Evolutionary conservation across 2,888 invertebrate genomes (phyloP).

Genomic region (Scaptomyza reducta): DNA sequence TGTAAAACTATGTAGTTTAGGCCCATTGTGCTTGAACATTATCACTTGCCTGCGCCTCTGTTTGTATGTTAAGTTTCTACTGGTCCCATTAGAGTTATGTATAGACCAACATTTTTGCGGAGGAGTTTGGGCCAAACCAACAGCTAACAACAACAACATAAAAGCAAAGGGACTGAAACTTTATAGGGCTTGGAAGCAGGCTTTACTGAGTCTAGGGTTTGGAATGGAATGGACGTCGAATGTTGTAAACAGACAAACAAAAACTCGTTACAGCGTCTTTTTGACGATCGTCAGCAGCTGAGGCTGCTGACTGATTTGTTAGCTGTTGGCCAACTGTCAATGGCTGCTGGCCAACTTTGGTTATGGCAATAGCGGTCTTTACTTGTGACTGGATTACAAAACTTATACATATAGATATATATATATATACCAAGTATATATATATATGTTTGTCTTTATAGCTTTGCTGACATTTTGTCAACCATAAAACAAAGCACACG

Average conservation of each 20-base stretch:
- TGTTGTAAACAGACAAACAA: slow-evolving; percentile 26
- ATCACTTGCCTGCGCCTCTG: slow-evolving; percentile 1
- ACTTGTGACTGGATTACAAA: slow-evolving; percentile 62
- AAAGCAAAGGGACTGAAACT: slow-evolving; percentile 11
- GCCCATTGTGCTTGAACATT: slow-evolving; percentile 7
- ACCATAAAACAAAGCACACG: slow-evolving; percentile 51
- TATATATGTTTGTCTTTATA: slow-evolving; percentile 1
- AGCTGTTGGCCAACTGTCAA: slow-evolving; percentile 54
- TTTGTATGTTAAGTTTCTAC: neutral
- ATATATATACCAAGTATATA: slow-evolving; percentile 5
- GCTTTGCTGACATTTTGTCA: slow-evolving; percentile 71
- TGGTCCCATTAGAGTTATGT: slow-evolving; percentile 1
- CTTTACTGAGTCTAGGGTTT: slow-evolving; percentile 4
- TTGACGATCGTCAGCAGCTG: slow-evolving; percentile 38
- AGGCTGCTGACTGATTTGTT: slow-evolving; percentile 65
- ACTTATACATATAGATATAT: slow-evolving; percentile 13
- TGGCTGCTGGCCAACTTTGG: slow-evolving; percentile 51
- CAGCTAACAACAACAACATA: neutral
- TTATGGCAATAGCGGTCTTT: slow-evolving; percentile 35
- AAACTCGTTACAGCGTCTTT: slow-evolving; percentile 54
- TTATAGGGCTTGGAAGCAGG: slow-evolving; percentile 17
- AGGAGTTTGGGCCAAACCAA: slow-evolving; percentile 28
- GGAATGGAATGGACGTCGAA: slow-evolving; percentile 14
- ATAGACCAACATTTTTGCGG: slow-evolving; percentile 28
- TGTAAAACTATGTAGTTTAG: neutral